Percentiles rank a stretch among this genome's conserved stretches.
phyloP scores from a whole-genome alignment of 1,140 invertebrate genomes.

The Leguminivora glycinivorella region DNA sequence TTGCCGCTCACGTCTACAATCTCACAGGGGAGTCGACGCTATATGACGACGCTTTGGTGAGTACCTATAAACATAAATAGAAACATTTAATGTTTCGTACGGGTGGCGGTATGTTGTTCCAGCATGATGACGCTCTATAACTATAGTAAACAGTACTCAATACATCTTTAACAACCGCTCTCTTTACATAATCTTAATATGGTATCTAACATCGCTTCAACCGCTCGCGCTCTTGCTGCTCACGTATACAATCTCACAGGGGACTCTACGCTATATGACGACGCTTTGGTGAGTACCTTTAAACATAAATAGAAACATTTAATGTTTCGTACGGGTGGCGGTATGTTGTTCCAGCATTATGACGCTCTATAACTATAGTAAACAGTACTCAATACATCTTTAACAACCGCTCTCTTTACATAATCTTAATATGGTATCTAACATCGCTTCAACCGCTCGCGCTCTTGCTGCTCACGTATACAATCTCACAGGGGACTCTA shows the following conservation, averaged over 20 bases:
- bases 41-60: conserved; percentile 86
- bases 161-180: conserved; percentile 33
- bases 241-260: conserved; percentile 91
- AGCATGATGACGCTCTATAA: too few relatives aligned
- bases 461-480: too few relatives aligned
- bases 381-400: too few relatives aligned
- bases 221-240: conserved; percentile 91
- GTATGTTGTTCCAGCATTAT: too few relatives aligned
- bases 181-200: conserved; percentile 83
- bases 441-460: too few relatives aligned
- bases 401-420: too few relatives aligned
- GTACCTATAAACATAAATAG: conserved; percentile 35
- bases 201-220: conserved; percentile 85
- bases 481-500: too few relatives aligned
- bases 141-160: conserved; percentile 61
- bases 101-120: too few relatives aligned
- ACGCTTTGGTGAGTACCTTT: conserved; percentile 82
- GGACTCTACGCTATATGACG: conserved; percentile 81
- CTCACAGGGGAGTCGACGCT: conserved; percentile 81
- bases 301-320: too few relatives aligned
- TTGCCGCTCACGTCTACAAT: conserved; percentile 93
- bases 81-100: conserved; percentile 22
- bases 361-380: too few relatives aligned
- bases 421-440: too few relatives aligned
- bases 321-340: too few relatives aligned